These are phyloP conservation scores for Temnothorax unifasciatus DNA, from an alignment of 2,888 invertebrate species.

Conservation along the genomic window DNA sequence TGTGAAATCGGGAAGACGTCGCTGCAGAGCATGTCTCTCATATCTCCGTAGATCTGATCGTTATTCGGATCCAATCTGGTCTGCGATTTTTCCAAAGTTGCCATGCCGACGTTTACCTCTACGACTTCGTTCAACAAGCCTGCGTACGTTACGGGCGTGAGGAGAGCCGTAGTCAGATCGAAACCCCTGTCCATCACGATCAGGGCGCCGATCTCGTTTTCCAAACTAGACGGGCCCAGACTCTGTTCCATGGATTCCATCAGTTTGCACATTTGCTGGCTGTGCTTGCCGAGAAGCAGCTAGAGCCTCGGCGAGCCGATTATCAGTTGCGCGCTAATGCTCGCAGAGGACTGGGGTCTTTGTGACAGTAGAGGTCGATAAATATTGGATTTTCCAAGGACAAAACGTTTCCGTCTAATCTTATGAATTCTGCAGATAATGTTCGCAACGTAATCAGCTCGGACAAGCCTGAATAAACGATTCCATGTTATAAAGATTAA, in stretches of 20 bases:
- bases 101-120: constrained; percentile 92
- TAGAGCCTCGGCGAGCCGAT: constrained; percentile 91
- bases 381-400: constrained; percentile 95
- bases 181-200: constrained; percentile 94
- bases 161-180: constrained; percentile 94
- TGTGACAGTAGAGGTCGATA: constrained; percentile 92
- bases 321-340: constrained; percentile 93
- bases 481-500: neutral
- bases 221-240: constrained; percentile 72
- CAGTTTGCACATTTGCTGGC: constrained; percentile 88
- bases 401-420: constrained; percentile 94
- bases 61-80: constrained; percentile 90
- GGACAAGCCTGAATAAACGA: constrained; percentile 89
- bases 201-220: constrained; percentile 88
- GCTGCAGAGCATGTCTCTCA: constrained; percentile 96
- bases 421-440: constrained; percentile 94
- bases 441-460: constrained; percentile 93
- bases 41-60: constrained; percentile 93
- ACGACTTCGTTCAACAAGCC: constrained; percentile 96
- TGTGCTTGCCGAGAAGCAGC: constrained; percentile 90
- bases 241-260: constrained; percentile 82
- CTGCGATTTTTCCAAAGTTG: constrained; percentile 89
- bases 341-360: constrained; percentile 91
- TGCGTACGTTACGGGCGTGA: constrained; percentile 97
- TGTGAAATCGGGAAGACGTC: constrained; percentile 95